Evolutionary conservation across 2,113 vertebrate species (phyloP), one percentile per base, ranked within the genome.

Genomic region (Corythornis cristatus): DNA sequence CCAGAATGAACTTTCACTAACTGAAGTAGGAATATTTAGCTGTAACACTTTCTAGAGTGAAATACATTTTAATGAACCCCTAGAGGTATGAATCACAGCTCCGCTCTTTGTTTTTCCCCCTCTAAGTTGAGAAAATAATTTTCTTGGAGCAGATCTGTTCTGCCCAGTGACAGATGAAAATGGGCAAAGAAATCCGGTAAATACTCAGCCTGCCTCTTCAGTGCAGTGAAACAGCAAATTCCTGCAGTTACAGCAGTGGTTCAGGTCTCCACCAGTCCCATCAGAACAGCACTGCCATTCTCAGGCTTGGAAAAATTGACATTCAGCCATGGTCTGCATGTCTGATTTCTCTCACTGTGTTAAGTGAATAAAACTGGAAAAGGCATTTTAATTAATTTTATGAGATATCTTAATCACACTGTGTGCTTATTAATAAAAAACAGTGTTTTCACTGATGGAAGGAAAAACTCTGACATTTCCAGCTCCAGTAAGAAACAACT

Each of bases 241-340:
- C 50, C 10, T 68, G 61, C 40, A 50, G 40, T 26, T 50, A 60
- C 31, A 51, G 15, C 12, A 37, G 17, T 8, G 8, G 25, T 65
- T 40, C 33, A 42, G 6, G 20, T 45, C 76, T 88, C 64, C 23
- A 42, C 13, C 18, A 10, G 20, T 17, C 9, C 14, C 82, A 45
- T 11, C 0, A 2, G n/a, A 72, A 8, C 3, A 37, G 17, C 20
- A 53, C 9, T 15, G 28, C 13, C 2, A 1, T 5, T 4, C 25
- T 76, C 23, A 35, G 17, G 6, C 16, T 68, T 51, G 15, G 35
- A 80, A 79, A 8, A 12, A 15, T n/a, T n/a, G 20, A 12, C 43
- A 35, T 57, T 68, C 75, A 68, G 42, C 31, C 51, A 43, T 10
- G 37, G 3, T 40, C 19, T 0, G 0, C 4, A 25, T 2, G 9